Percentiles rank a stretch among this genome's conserved stretches.
These are phyloP conservation scores for Stenichneumon culpator DNA, from an alignment of 2,888 invertebrate species.

Conservation along the genomic window DNA sequence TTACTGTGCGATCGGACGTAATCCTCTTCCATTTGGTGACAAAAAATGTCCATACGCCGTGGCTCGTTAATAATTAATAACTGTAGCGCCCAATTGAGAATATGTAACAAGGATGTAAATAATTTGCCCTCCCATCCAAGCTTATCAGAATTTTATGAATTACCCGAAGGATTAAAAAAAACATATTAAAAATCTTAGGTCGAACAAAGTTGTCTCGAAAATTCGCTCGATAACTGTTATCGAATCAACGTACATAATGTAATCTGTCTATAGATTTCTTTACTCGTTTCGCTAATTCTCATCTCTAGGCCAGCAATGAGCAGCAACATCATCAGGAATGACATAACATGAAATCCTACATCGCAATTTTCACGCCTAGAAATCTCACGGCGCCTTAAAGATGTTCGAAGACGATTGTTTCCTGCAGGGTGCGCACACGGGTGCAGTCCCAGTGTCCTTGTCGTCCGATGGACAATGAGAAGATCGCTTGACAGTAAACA, in stretches of 20 bases:
- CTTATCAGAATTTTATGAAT: too few species aligned
- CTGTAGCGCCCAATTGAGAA: neutral
- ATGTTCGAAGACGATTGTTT: constrained; percentile 48
- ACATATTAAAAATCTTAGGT: too few species aligned
- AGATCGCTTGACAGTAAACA: constrained; percentile 4
- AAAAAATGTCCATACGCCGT: neutral
- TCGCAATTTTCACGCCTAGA: constrained; percentile 7
- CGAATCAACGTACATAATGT: neutral
- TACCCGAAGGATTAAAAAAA: too few species aligned
- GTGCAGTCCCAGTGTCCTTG: constrained; percentile 27
- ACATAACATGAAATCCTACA: constrained; percentile 8
- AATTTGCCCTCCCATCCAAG: neutral
- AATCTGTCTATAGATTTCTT: neutral
- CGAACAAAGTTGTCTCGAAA: neutral
- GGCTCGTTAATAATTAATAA: neutral
- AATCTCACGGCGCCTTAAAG: constrained; percentile 17
- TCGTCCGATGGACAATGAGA: constrained; percentile 6
- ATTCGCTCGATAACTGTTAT: neutral
- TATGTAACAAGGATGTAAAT: neutral
- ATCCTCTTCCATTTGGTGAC: neutral
- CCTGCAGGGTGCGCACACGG: constrained; percentile 43
- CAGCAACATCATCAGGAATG: neutral
- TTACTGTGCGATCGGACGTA: neutral
- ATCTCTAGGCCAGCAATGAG: neutral
- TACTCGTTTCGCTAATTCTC: neutral